These are phyloP conservation scores for Dyspetes luteomarginatus DNA, from an alignment of 2,888 invertebrate species.

Conservation along the genomic window DNA sequence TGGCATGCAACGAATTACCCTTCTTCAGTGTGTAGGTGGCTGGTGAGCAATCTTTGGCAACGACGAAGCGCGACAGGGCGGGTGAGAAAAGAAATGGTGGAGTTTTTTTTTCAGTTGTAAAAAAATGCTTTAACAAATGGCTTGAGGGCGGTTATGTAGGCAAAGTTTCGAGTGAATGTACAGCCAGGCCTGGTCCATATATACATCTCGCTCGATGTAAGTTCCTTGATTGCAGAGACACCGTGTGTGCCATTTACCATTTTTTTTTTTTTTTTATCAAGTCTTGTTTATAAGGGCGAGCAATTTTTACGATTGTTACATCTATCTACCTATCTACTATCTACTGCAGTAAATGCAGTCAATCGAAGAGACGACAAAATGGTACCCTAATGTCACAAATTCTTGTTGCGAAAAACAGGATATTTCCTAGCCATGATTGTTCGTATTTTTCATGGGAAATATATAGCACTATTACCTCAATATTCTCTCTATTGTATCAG, in stretches of 20 bases:
- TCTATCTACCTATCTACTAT: no score
- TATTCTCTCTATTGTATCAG: not conserved
- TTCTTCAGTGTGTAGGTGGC: not conserved
- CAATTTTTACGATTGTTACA: slow-evolving; percentile 31
- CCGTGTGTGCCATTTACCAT: slow-evolving; percentile 11
- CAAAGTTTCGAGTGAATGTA: slow-evolving; percentile 25
- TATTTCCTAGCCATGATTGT: not conserved
- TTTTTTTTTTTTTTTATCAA: slow-evolving; percentile 14
- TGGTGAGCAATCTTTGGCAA: slow-evolving; percentile 11
- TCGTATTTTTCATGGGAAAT: not conserved
- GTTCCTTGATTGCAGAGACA: slow-evolving; percentile 20
- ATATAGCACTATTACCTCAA: not conserved
- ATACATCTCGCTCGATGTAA: slow-evolving; percentile 25
- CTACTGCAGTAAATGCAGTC: no score
- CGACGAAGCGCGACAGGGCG: slow-evolving; percentile 5
- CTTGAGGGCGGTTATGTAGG: slow-evolving; percentile 5
- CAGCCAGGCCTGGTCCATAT: slow-evolving; percentile 2
- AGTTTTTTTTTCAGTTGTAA: slow-evolving; percentile 1
- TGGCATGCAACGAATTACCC: slow-evolving; percentile 35
- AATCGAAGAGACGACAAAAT: not conserved
- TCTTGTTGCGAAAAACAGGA: not conserved
- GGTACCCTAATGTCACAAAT: slow-evolving; percentile 3
- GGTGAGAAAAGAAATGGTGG: slow-evolving; percentile 11
- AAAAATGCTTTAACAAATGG: slow-evolving; percentile 36
- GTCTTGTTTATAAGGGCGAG: not conserved